Conservation (phyloP, 2,888 invertebrate genomes). For the Apodemia mormo region DNA sequence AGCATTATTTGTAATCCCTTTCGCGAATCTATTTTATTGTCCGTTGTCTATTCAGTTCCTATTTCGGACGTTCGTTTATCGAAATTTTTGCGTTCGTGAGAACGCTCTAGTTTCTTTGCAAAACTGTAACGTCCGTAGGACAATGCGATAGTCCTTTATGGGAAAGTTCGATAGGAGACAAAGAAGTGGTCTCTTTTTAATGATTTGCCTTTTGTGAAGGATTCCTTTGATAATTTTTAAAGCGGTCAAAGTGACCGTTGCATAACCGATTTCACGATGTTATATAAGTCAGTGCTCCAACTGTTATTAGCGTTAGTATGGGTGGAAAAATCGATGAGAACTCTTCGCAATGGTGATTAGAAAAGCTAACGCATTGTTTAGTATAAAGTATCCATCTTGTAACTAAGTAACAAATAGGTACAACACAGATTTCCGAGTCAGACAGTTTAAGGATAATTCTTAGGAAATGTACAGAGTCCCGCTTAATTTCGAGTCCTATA, state of each 20-base stretch:
- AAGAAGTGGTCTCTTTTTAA: constrained; percentile 78
- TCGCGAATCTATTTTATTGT: constrained; percentile 82
- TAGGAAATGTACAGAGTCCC: too few species aligned
- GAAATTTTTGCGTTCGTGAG: constrained; percentile 78
- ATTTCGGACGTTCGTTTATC: constrained; percentile 66
- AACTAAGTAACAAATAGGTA: too few species aligned
- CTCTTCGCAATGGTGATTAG: too few species aligned
- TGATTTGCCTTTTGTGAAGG: constrained; percentile 72
- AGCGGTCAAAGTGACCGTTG: constrained; percentile 73
- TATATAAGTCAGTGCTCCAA: constrained; percentile 62
- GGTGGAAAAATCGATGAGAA: background rate
- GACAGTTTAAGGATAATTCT: too few species aligned
- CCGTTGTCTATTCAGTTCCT: constrained; percentile 58
- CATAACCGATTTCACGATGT: constrained; percentile 74
- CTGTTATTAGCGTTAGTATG: constrained; percentile 46
- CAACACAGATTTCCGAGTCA: too few species aligned
- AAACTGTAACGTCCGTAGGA: constrained; percentile 69
- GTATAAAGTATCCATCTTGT: too few species aligned
- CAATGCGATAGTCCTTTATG: constrained; percentile 59
- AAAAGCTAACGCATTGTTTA: too few species aligned
- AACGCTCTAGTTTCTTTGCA: constrained; percentile 79
- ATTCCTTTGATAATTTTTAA: constrained; percentile 70
- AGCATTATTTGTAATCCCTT: constrained; percentile 82
- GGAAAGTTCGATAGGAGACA: constrained; percentile 73
- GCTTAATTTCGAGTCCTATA: too few species aligned